Evolutionary conservation across 2,113 vertebrate species (phyloP), one percentile per base, ranked within the genome.

Genomic region (Sorex araneus): DNA sequence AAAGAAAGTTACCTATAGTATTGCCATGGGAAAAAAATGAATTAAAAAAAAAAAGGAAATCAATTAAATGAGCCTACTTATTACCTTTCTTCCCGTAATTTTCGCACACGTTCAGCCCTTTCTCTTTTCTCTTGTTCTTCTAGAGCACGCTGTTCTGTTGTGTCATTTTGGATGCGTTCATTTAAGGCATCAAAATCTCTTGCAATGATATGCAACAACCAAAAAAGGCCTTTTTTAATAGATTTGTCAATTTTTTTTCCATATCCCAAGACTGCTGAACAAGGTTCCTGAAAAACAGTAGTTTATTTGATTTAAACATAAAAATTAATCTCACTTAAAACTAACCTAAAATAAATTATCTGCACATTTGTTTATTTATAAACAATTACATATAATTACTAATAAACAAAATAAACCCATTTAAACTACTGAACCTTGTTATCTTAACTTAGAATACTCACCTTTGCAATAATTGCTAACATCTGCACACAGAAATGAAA

Each of bases 211-310:
- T 97, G 98, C 6, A 99, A 97, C 30, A 99, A 98, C 99, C 99
- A 99, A 95, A 97, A 98, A 92, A 99, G 98, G 30, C 99, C 99
- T 76, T 98, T 99, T 96, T 98, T 99, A 93, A 99, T 99, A 88
- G 99, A 99, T 95, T 99, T 99, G 97, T 99, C 99, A 2, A 99
- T 97, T 98, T 99, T 99, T 95, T 99, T 99, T 75, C 99, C 99
- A 66, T 97, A 98, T 76, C 99, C 99, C 77, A 99, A 96, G 27
- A 99, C 96, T 0, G 99, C 99, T 43, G 99, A 99, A 95, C 99
- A 99, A 9, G 99, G 98, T 97, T 99, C 99, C 99, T 99, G 94
- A 67, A 94, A 84, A 92, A 92, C 0, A 89, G 11, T 66, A 67
- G 63, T 86, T 75, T 84, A 75, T 69, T 60, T 93, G 45, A 89